These are phyloP conservation scores for Oryzias sinensis DNA, from an alignment of 2,797 vertebrate species.

Conservation along the genomic window DNA sequence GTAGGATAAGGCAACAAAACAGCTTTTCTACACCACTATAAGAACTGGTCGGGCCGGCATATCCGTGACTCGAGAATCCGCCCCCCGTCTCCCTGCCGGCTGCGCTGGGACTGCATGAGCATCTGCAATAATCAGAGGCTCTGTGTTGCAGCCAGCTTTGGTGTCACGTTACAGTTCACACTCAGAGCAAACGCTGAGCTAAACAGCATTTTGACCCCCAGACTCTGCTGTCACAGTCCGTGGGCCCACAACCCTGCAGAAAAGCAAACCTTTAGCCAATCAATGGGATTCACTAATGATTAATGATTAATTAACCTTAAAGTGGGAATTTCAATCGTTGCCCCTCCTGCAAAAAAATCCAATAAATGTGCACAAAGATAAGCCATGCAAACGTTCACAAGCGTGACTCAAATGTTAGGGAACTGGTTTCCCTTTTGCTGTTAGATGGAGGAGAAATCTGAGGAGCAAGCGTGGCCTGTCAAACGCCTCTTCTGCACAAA, in stretches of 20 bases:
- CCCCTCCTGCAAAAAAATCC: background rate
- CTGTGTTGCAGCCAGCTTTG: constrained; percentile 31
- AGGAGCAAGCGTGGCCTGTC: too few relatives aligned
- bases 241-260: background rate
- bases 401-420: background rate
- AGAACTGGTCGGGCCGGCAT: constrained; percentile 66
- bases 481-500: too few relatives aligned
- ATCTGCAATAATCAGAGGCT: constrained; percentile 39
- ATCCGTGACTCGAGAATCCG: constrained; percentile 40
- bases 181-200: constrained; percentile 10
- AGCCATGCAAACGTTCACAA: too few relatives aligned
- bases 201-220: background rate
- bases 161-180: constrained; percentile 45
- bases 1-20: constrained; percentile 19
- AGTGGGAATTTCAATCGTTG: background rate
- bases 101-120: constrained; percentile 4
- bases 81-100: background rate
- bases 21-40: constrained; percentile 13
- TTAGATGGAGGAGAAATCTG: too few relatives aligned
- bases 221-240: background rate
- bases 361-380: background rate
- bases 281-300: background rate
- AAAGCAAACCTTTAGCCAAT: background rate
- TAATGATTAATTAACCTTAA: background rate
- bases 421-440: too few relatives aligned